Percentiles rank a stretch among this genome's conserved stretches.
Conservation (phyloP, 2,888 invertebrate species). For the Seira ritae region DNA sequence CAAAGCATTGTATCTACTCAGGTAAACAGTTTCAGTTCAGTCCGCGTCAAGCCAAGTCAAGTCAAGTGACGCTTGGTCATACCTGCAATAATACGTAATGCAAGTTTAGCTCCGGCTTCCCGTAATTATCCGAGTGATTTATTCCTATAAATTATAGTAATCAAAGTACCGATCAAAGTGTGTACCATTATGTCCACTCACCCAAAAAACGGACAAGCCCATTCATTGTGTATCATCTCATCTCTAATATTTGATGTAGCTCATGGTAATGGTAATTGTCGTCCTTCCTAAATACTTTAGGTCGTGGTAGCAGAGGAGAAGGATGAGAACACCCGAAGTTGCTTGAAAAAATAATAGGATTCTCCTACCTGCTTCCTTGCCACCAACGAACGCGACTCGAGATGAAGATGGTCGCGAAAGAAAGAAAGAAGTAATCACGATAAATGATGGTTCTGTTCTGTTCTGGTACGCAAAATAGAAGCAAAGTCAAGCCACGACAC, state of each 20-base stretch:
- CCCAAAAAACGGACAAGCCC: constrained; percentile 17
- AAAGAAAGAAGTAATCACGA: too few relatives aligned
- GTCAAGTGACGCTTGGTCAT: background rate
- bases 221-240: constrained; percentile 21
- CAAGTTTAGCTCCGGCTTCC: constrained; percentile 52
- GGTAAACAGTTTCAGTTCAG: too few relatives aligned
- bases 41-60: background rate
- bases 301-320: too few relatives aligned
- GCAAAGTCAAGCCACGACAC: too few relatives aligned
- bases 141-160: constrained; percentile 73
- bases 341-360: constrained; percentile 2
- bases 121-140: constrained; percentile 73
- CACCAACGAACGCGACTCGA: background rate
- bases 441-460: too few relatives aligned
- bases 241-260: too few relatives aligned
- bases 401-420: too few relatives aligned
- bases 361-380: constrained; percentile 27
- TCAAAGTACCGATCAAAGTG: constrained; percentile 71
- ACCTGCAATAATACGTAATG: background rate
- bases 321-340: too few relatives aligned
- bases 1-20: too few relatives aligned
- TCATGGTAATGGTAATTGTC: too few relatives aligned
- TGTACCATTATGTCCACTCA: constrained; percentile 69
- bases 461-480: too few relatives aligned
- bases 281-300: too few relatives aligned